Base-by-base conservation (phyloP, 2,797 vertebrate genomes). In the Melanotaenia parkinsoni region DNA sequence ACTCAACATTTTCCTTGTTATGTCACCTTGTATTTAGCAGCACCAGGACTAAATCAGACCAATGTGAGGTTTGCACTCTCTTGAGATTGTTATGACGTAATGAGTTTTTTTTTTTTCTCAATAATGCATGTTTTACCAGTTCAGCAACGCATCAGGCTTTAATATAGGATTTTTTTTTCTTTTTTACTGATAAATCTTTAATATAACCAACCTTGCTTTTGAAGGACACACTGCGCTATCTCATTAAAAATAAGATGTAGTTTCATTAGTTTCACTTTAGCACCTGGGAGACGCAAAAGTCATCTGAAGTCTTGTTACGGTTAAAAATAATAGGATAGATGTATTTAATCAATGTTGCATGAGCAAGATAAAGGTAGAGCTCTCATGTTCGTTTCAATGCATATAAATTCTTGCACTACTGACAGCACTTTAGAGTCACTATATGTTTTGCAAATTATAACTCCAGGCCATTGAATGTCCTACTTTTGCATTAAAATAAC, bases 311-410 rank as follows among this genome's bases (percentile, higher is more conserved):
- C 69, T 62, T 79, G 82, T 84, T 86, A 72, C 72, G 67, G 73
- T 53, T 58, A 59, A 64, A 35, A 77, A 68, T 83, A 84, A 88
- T 67, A 71, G 38, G 51, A 67, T 50, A 63, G 53, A 76, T 72
- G 75, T 61, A 69, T 86, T 75, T 90, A 73, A 87, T 83, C 82
- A 79, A 81, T 78, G 87, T 78, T 81, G 40, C 61, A 84, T 69
- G 61, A 79, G 72, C 62, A 80, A 72, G 72, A 80, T 77, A 67
- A 77, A 86, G 38, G 20, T 64, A 65, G 32, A 68, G 45, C 58
- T 63, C 33, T 79, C 35, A 12, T 47, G 37, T 79, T 79, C 77
- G 47, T 76, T 71, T 53, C 26, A 70, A 24, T 14, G 51, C 51
- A 54, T 13, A 54, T 26, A 13, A 13, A 54, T 28, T 26, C 22